phyloP scores from a whole-genome alignment of 2,888 invertebrate genomes.

The Heliconius ethilla region DNA sequence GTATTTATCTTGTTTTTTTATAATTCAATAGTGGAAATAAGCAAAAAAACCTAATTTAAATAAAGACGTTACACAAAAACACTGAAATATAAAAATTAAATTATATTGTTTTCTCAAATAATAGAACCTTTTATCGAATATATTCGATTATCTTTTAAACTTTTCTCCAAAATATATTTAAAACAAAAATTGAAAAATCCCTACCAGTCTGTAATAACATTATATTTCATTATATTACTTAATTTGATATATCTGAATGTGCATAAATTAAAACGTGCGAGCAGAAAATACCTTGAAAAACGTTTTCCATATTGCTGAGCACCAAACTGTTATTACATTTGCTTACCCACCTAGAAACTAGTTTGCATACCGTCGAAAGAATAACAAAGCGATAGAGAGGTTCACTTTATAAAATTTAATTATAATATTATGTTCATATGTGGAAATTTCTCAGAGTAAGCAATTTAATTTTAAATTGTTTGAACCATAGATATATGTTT shows the following conservation, averaged over 20 bases:
- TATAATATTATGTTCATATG: conserved; percentile 14
- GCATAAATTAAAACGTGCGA: conserved; percentile 19
- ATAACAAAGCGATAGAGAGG: conserved; percentile 11
- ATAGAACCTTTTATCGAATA: too few relatives aligned
- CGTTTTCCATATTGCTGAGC: conserved; percentile 14
- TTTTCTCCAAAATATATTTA: too few relatives aligned
- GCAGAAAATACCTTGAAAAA: conserved; percentile 9
- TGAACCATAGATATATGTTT: not conserved
- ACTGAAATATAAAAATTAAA: too few relatives aligned
- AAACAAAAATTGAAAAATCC: not conserved
- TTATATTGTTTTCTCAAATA: too few relatives aligned
- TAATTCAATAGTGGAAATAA: too few relatives aligned
- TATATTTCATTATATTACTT: not conserved
- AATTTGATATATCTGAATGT: conserved; percentile 1
- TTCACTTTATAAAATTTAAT: conserved; percentile 20
- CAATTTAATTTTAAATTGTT: not conserved
- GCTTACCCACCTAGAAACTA: conserved; percentile 20
- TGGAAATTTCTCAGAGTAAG: not conserved
- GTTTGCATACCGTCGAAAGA: conserved; percentile 27
- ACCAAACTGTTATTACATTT: conserved; percentile 27
- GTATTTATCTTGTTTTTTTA: too few relatives aligned
- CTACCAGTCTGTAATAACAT: not conserved
- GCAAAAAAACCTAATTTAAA: too few relatives aligned
- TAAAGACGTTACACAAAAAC: too few relatives aligned
- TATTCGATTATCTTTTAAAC: too few relatives aligned